A percentile compares a stretch with the other conserved stretches of the same genome.
phyloP scores from a whole-genome alignment of 2,113 vertebrate genomes.

The Upupa epops region DNA sequence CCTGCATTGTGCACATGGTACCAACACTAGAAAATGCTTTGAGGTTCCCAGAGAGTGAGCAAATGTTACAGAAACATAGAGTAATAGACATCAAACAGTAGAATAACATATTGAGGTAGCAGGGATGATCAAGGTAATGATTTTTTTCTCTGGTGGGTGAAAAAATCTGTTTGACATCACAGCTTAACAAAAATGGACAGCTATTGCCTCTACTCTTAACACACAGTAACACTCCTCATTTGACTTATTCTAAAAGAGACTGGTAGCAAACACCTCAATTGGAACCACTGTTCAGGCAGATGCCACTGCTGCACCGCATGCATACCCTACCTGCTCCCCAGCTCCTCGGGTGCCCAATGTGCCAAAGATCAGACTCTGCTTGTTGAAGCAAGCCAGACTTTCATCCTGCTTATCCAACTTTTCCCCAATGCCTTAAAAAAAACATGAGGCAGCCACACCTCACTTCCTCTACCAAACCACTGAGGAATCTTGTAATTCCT shows the following conservation, averaged over 20 bases:
- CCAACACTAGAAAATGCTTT: not conserved
- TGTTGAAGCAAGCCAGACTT: not conserved
- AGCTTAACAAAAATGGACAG: not conserved
- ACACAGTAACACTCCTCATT: not conserved
- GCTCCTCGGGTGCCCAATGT: not conserved
- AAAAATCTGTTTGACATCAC: not conserved
- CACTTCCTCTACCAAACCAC: not conserved
- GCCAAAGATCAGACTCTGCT: not conserved
- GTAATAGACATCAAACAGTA: not conserved
- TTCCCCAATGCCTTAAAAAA: not conserved
- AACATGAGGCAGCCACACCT: not conserved
- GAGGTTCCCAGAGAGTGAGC: not conserved
- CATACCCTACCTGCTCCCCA: not conserved
- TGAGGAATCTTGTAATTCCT: not conserved
- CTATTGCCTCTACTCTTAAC: not conserved
- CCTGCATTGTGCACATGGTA: rapidly evolving
- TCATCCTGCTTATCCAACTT: not conserved
- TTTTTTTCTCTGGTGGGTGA: not conserved
- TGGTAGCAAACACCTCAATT: not conserved
- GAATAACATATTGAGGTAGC: not conserved
- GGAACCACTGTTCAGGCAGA: not conserved
- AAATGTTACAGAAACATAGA: rapidly evolving
- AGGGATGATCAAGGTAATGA: not conserved
- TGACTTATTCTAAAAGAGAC: not conserved
- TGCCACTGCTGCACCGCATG: not conserved